A percentile compares a stretch with the other conserved stretches of the same genome.
Conservation (phyloP, 1,140 invertebrate species). For the Goniozus legneri region DNA sequence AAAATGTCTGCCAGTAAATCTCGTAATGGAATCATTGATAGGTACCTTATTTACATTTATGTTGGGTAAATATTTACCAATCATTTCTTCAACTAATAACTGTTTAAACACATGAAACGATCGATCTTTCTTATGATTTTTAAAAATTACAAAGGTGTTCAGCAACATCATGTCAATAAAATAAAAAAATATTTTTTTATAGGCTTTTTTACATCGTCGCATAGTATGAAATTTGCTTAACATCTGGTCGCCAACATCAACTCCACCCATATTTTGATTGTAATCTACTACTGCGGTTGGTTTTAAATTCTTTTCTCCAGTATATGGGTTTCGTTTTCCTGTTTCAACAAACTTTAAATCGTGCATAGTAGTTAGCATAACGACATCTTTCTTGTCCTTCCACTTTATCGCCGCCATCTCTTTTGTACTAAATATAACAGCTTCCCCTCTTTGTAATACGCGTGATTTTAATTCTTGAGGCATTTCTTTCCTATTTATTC, state of each 20-base stretch:
- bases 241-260: constrained; percentile 19
- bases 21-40: constrained; percentile 11
- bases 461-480: constrained; percentile 14
- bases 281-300: constrained; percentile 21
- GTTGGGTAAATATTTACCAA: constrained; percentile 5
- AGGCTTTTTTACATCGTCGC: constrained; percentile 14
- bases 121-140: constrained; percentile 15
- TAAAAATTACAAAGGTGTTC: constrained; percentile 14
- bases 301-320: constrained; percentile 14
- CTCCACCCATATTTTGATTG: constrained; percentile 19
- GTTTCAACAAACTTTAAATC: constrained; percentile 10
- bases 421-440: constrained; percentile 13
- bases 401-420: constrained; percentile 12
- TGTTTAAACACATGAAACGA: constrained; percentile 14
- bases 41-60: constrained; percentile 7
- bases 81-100: constrained; percentile 5
- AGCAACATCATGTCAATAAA: constrained; percentile 20
- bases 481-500: constrained; percentile 13
- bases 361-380: constrained; percentile 13
- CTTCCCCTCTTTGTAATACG: constrained; percentile 9
- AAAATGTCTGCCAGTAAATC: constrained; percentile 21
- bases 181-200: constrained; percentile 20
- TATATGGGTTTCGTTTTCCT: constrained; percentile 14
- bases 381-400: constrained; percentile 14
- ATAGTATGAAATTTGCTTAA: constrained; percentile 20